Conservation (phyloP, 2,888 invertebrate genomes). For the Aproaerema taeniolella region DNA sequence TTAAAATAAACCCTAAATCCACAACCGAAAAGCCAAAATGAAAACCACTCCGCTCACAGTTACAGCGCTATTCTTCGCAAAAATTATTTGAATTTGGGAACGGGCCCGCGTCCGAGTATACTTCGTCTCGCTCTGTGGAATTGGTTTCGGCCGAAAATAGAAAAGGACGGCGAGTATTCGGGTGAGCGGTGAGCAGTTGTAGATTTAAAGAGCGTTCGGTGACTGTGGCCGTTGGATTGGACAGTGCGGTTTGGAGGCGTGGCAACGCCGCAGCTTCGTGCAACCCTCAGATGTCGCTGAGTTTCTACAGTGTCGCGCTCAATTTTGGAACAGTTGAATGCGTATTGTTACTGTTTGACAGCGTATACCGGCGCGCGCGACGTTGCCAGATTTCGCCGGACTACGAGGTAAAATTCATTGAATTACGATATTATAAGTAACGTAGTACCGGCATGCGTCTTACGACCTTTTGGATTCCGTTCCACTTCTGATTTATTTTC, state of each 20-base stretch:
- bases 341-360: slow-evolving; percentile 63
- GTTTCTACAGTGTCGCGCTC: slow-evolving; percentile 58
- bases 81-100: slow-evolving; percentile 13
- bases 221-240: slow-evolving; percentile 43
- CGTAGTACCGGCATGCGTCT: slow-evolving; percentile 22
- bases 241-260: slow-evolving; percentile 45
- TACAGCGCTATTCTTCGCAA: background rate
- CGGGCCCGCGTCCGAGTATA: too few relatives aligned
- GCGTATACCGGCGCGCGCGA: slow-evolving; percentile 51
- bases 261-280: slow-evolving; percentile 45
- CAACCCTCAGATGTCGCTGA: slow-evolving; percentile 55
- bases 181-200: background rate
- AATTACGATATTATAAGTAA: slow-evolving; percentile 25
- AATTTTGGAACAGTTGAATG: slow-evolving; percentile 69
- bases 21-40: background rate
- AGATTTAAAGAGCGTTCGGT: slow-evolving; percentile 13
- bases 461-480: background rate
- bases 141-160: too few relatives aligned
- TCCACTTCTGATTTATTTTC: too few relatives aligned
- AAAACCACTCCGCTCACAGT: background rate
- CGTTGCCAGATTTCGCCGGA: slow-evolving; percentile 57
- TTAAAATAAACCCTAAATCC: background rate
- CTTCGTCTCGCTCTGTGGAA: slow-evolving; percentile 18
- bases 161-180: slow-evolving; percentile 10
- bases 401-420: slow-evolving; percentile 58